A percentile compares a stretch with the other conserved stretches of the same genome.
Conservation (phyloP, 2,113 vertebrate genomes). For the Pholis gunnellus region DNA sequence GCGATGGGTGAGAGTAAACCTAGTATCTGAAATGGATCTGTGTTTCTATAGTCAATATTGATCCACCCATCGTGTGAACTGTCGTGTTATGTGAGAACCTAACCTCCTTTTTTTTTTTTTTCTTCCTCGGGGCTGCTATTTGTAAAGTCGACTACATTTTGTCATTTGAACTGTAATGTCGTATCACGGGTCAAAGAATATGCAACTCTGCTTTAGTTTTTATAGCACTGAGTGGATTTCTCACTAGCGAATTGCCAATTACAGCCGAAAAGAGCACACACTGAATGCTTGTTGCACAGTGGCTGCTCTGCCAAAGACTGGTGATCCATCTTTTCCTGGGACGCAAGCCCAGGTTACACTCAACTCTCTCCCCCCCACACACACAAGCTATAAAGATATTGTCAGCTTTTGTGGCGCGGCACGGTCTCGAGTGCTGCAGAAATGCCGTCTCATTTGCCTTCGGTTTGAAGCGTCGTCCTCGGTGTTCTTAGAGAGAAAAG, state of each 20-base stretch:
- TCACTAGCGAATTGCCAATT: conserved; percentile 57
- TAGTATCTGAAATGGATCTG: neutral
- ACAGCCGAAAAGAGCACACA: conserved; percentile 47
- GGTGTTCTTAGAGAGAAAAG: conserved; percentile 49
- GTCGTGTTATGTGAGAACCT: neutral
- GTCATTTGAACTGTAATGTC: conserved; percentile 24
- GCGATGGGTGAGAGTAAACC: neutral
- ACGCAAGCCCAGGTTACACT: conserved; percentile 72
- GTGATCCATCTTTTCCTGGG: conserved; percentile 78
- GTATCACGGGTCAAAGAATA: conserved; percentile 31
- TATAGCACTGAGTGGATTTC: conserved; percentile 56
- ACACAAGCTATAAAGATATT: conserved; percentile 70
- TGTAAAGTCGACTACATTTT: conserved; percentile 30
- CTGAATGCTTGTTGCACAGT: conserved; percentile 68
- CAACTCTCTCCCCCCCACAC: conserved; percentile 35
- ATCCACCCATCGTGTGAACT: neutral
- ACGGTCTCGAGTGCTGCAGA: conserved; percentile 53
- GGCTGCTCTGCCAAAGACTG: conserved; percentile 61
- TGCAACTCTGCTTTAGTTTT: conserved; percentile 53
- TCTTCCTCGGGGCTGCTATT: neutral
- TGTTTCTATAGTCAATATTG: neutral
- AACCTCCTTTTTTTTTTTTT: neutral
- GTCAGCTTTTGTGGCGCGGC: conserved; percentile 65
- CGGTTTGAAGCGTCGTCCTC: conserved; percentile 21
- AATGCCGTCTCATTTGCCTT: conserved; percentile 59